A percentile compares a stretch with the other conserved stretches of the same genome.
These are phyloP conservation scores for Hirtodrosophila histrioides DNA, from an alignment of 2,888 invertebrate genomes.

Conservation along the genomic window DNA sequence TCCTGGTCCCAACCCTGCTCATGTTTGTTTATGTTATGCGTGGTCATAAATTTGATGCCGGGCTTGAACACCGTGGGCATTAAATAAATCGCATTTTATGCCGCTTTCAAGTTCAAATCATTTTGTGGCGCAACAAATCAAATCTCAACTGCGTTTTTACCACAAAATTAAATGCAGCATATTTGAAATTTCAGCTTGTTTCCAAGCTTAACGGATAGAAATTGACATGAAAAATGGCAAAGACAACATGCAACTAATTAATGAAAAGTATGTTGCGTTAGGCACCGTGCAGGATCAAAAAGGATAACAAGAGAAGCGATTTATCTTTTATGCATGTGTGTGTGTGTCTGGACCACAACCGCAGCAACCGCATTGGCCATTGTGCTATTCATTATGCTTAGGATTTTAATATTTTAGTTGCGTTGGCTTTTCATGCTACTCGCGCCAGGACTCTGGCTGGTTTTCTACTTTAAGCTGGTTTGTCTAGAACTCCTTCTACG, in stretches of 20 bases:
- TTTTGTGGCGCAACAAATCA: conserved; percentile 32
- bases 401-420: conserved; percentile 74
- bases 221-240: background rate
- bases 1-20: background rate
- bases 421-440: conserved; percentile 45
- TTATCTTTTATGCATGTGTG: conserved; percentile 11
- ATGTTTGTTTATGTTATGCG: conserved; percentile 44
- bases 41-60: conserved; percentile 42
- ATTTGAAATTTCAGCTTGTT: background rate
- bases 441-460: conserved; percentile 16
- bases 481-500: conserved; percentile 38
- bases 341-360: conserved; percentile 23
- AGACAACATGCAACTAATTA: conserved; percentile 38
- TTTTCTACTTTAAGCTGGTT: conserved; percentile 21
- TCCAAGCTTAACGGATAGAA: conserved; percentile 1
- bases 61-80: conserved; percentile 34
- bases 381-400: conserved; percentile 69
- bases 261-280: conserved; percentile 7
- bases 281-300: background rate
- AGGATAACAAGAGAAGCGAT: conserved; percentile 10
- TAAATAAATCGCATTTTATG: conserved; percentile 51
- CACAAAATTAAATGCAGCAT: background rate
- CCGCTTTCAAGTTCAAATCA: conserved; percentile 43
- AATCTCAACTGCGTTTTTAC: background rate
- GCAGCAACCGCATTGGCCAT: conserved; percentile 36